Evolutionary conservation across 2,797 vertebrate genomes (phyloP).

Genomic region (Mus caroli): DNA sequence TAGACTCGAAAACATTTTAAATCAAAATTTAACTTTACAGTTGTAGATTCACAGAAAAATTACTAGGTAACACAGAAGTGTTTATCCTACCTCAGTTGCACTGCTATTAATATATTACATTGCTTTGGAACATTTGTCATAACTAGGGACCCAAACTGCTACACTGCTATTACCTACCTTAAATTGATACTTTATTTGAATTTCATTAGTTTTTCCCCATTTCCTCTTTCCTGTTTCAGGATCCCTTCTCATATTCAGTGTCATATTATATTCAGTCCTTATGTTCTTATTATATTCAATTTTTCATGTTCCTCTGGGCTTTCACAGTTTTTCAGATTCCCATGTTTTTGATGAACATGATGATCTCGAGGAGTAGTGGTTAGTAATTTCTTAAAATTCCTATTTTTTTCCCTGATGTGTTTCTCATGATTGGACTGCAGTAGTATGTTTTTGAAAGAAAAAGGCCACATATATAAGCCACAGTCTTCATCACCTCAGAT

Average conservation of each 20-base stretch:
- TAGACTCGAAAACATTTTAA: background rate
- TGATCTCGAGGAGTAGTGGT: constrained; percentile 5
- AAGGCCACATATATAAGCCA: background rate
- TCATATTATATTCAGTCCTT: background rate
- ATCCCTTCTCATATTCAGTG: background rate
- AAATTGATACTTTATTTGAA: background rate
- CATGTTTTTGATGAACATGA: constrained; percentile 42
- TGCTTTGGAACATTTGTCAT: background rate
- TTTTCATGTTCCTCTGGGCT: background rate
- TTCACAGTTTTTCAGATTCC: background rate
- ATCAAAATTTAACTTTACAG: background rate
- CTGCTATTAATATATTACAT: background rate
- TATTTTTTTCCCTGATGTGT: constrained; percentile 14
- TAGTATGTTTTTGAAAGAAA: constrained; percentile 16
- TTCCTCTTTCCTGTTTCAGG: background rate
- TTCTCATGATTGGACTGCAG: background rate
- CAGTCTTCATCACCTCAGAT: background rate
- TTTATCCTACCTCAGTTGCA: no score
- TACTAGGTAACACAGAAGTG: background rate
- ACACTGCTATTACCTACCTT: background rate
- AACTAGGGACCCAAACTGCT: background rate
- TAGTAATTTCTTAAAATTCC: background rate
- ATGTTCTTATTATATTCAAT: background rate
- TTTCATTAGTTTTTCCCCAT: background rate
- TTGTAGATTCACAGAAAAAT: background rate